Conservation (phyloP, 2,888 invertebrate genomes). For the Pollenia labialis region DNA sequence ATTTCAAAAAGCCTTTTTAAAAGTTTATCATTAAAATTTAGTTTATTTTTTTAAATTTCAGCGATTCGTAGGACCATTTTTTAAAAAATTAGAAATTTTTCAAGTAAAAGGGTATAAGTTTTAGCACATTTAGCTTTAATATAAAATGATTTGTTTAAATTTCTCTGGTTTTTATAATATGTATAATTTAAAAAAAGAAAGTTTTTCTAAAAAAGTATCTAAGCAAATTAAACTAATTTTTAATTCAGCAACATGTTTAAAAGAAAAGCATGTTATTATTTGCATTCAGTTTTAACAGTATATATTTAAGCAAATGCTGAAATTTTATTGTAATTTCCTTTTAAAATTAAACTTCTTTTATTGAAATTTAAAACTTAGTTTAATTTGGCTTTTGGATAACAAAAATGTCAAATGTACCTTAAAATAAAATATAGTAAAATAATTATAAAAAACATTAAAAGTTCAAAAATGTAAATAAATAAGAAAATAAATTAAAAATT, state of each 20-base stretch:
- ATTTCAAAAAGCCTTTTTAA: too few species aligned
- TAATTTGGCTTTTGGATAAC: slow-evolving; percentile 28
- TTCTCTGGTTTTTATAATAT: background rate
- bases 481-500: background rate
- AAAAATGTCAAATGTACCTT: slow-evolving; percentile 70
- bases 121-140: background rate
- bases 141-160: background rate
- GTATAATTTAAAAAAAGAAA: background rate
- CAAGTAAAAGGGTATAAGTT: slow-evolving; percentile 22
- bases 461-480: slow-evolving; percentile 6
- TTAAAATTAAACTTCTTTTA: background rate
- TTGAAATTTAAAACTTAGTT: background rate
- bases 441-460: slow-evolving; percentile 3
- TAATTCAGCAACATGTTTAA: background rate
- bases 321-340: background rate
- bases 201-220: slow-evolving; percentile 9
- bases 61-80: background rate
- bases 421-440: slow-evolving; percentile 44
- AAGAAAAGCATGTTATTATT: background rate
- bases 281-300: background rate
- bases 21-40: too few species aligned
- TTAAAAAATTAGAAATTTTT: background rate
- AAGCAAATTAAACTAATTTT: slow-evolving; percentile 24
- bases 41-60: too few species aligned
- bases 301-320: background rate